phyloP scores from a whole-genome alignment of 2,113 vertebrate species.

The Entomyzon cyanotis region DNA sequence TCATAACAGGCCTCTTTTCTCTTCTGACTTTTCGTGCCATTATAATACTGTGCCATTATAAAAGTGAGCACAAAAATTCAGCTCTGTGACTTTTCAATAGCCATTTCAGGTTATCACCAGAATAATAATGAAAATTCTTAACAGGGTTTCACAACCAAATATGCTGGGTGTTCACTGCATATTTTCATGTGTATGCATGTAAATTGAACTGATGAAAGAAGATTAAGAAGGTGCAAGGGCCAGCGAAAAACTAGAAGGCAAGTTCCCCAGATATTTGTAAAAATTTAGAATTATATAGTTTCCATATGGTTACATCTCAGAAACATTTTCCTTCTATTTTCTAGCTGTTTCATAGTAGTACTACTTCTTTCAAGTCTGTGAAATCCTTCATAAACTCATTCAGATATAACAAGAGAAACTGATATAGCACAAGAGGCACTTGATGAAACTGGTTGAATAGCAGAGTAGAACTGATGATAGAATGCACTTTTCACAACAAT shows the following conservation, averaged over 20 bases:
- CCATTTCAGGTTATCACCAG: background rate
- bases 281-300: background rate
- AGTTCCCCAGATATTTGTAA: background rate
- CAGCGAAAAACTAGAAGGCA: background rate
- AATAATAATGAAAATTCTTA: background rate
- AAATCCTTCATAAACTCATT: background rate
- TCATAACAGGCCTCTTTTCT: background rate
- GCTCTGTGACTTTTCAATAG: background rate
- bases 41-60: background rate
- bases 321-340: background rate
- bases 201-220: background rate
- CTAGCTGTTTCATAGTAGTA: background rate
- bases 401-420: background rate
- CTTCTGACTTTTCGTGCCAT: background rate
- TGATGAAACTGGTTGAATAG: background rate
- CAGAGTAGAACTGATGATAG: background rate
- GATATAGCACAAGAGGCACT: background rate
- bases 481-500: background rate
- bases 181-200: fast-evolving
- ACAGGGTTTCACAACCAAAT: background rate
- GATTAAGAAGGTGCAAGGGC: background rate
- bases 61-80: background rate
- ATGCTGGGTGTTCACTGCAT: background rate
- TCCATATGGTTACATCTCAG: background rate
- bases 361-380: background rate